These are phyloP conservation scores for Thaumatotibia leucotreta DNA, from an alignment of 1,140 invertebrate genomes.

Conservation along the genomic window DNA sequence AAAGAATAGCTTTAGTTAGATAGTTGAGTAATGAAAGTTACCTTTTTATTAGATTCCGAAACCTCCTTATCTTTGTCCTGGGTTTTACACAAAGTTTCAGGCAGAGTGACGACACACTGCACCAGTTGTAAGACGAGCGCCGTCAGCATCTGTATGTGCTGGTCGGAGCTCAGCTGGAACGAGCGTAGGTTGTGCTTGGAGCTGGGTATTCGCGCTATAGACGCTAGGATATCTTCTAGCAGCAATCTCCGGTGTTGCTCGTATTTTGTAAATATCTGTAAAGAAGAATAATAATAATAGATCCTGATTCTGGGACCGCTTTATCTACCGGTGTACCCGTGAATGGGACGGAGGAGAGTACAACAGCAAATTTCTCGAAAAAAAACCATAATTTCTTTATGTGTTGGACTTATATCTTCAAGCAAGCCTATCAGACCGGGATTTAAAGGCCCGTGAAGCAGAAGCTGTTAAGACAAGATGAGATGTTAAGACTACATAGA, in stretches of 20 bases:
- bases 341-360: too few relatives aligned
- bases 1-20: too few relatives aligned
- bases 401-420: too few relatives aligned
- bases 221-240: slow-evolving; percentile 98
- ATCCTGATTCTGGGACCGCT: too few relatives aligned
- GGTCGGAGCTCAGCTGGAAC: slow-evolving; percentile 89
- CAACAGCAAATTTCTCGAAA: too few relatives aligned
- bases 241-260: slow-evolving; percentile 96
- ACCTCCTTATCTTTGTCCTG: slow-evolving; percentile 52
- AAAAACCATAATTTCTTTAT: too few relatives aligned
- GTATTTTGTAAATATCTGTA: slow-evolving; percentile 95
- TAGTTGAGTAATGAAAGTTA: slow-evolving; percentile 26
- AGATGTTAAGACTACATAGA: too few relatives aligned
- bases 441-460: too few relatives aligned
- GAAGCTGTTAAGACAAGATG: too few relatives aligned
- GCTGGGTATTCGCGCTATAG: slow-evolving; percentile 96
- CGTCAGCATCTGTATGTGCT: slow-evolving; percentile 97
- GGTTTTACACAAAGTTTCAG: slow-evolving; percentile 80
- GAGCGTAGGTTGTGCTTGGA: slow-evolving; percentile 96
- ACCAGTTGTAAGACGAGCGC: slow-evolving; percentile 98
- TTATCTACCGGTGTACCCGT: too few relatives aligned
- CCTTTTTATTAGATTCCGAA: slow-evolving; percentile 56
- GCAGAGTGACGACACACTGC: slow-evolving; percentile 95
- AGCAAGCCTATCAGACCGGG: too few relatives aligned
- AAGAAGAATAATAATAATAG: not conserved